phyloP scores from a whole-genome alignment of 2,113 vertebrate species.

The Sinocyclocheilus rhinocerous region DNA sequence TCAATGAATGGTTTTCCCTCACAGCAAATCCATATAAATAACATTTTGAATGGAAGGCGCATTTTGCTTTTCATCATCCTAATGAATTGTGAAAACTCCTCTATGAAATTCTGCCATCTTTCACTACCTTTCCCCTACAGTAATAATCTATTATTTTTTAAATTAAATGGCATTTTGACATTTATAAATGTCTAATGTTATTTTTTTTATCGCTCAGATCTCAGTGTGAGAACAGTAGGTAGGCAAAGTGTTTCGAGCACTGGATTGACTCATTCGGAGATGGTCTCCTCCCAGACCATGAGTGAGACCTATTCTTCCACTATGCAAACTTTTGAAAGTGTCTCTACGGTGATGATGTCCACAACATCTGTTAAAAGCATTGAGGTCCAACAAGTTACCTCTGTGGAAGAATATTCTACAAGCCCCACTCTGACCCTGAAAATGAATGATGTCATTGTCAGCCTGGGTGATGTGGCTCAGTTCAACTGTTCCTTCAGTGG shows the following conservation, averaged over 20 bases:
- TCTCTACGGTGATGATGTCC: conserved; percentile 69
- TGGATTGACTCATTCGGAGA: conserved; percentile 76
- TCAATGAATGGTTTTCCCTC: background rate
- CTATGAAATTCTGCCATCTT: background rate
- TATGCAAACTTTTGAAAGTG: conserved; percentile 73
- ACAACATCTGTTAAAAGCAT: conserved; percentile 61
- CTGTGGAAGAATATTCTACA: conserved; percentile 50
- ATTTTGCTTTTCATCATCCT: conserved; percentile 28
- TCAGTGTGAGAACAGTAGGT: conserved; percentile 83
- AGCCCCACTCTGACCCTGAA: conserved; percentile 75
- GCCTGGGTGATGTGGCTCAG: conserved; percentile 75
- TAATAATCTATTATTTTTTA: background rate
- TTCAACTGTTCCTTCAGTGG: conserved; percentile 83
- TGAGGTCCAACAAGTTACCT: conserved; percentile 58
- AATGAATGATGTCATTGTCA: conserved; percentile 79
- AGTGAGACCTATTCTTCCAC: conserved; percentile 68
- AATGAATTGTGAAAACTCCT: conserved; percentile 38
- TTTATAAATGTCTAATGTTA: conserved; percentile 62
- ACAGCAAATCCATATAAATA: background rate
- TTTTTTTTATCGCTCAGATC: conserved; percentile 78
- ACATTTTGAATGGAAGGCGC: background rate
- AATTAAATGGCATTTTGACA: background rate
- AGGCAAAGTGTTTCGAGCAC: conserved; percentile 77
- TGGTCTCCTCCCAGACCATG: conserved; percentile 72
- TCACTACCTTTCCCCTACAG: background rate